These are phyloP conservation scores for Enteromius radiatus DNA, from an alignment of 2,797 vertebrate genomes.

Conservation along the genomic window DNA sequence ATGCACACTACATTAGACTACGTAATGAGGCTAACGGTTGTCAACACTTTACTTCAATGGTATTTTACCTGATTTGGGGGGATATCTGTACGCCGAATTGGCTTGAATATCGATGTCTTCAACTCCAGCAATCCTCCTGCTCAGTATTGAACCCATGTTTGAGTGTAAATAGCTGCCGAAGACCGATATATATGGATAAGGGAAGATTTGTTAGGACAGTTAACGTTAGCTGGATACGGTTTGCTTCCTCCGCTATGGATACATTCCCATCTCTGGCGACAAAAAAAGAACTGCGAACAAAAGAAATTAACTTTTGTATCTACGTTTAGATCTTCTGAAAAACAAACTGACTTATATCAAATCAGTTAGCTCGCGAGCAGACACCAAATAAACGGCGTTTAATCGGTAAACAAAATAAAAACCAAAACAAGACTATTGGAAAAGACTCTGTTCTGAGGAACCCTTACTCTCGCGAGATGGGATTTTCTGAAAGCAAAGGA, in stretches of 20 bases:
- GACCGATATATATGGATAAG: not conserved
- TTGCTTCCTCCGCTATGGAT: conserved; percentile 35
- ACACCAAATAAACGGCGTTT: not conserved
- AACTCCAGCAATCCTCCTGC: conserved; percentile 94
- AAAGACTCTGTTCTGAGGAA: not conserved
- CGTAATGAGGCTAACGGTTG: not conserved
- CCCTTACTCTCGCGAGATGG: conserved; percentile 39
- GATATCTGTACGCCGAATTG: conserved; percentile 96
- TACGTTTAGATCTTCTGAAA: not conserved
- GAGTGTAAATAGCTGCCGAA: not conserved
- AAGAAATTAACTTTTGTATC: conserved; percentile 10
- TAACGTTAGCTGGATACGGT: conserved; percentile 32
- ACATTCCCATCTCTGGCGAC: conserved; percentile 42
- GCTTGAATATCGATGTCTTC: conserved; percentile 99
- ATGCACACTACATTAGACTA: not conserved
- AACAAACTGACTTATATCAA: not conserved
- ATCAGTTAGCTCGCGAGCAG: not conserved
- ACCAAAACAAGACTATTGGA: conserved; percentile 34
- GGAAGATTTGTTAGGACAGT: conserved; percentile 2
- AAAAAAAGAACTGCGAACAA: conserved; percentile 18
- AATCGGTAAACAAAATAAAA: conserved; percentile 13
- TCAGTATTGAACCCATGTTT: conserved; percentile 95
- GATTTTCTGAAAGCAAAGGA: conserved; percentile 1
- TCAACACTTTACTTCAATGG: not conserved
- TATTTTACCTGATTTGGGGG: conserved; percentile 92